phyloP scores from a whole-genome alignment of 1,140 invertebrate species.

The Berghia stephanieae region DNA sequence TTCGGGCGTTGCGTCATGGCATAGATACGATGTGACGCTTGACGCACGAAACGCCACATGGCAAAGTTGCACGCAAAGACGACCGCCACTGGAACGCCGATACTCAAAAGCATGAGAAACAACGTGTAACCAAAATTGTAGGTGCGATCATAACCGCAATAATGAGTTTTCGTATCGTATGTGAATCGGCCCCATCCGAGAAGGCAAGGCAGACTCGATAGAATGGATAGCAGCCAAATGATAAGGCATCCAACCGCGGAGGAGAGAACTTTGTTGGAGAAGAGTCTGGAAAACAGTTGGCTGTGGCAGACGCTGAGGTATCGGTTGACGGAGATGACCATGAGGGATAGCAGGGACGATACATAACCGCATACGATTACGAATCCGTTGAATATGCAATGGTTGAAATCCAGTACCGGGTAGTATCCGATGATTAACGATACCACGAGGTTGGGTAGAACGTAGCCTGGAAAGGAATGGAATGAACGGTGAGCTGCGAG shows the following conservation, averaged over 20 bases:
- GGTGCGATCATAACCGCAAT: constrained; percentile 25
- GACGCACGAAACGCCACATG: constrained; percentile 14
- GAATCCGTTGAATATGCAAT: constrained; percentile 13
- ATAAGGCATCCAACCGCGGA: neutral
- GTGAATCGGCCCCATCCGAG: constrained; percentile 9
- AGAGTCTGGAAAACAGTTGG: neutral
- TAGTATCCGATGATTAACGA: neutral
- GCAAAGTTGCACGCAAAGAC: neutral
- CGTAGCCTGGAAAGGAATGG: constrained; percentile 75
- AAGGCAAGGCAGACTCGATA: neutral
- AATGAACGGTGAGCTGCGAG: neutral
- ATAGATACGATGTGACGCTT: neutral
- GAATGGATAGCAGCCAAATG: constrained; percentile 14
- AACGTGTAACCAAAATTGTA: constrained; percentile 1
- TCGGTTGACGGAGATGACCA: constrained; percentile 33
- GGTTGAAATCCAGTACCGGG: neutral
- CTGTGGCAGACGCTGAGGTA: constrained; percentile 30
- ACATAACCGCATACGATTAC: constrained; percentile 66
- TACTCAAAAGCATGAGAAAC: neutral
- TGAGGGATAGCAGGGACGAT: constrained; percentile 24
- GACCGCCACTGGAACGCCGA: constrained; percentile 15
- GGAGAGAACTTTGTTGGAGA: neutral
- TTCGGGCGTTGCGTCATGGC: no score
- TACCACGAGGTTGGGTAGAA: constrained; percentile 75
- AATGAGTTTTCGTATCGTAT: constrained; percentile 13